A percentile compares a stretch with the other conserved stretches of the same genome.
phyloP scores from a whole-genome alignment of 2,113 vertebrate species.

The Erythrolamprus reginae region DNA sequence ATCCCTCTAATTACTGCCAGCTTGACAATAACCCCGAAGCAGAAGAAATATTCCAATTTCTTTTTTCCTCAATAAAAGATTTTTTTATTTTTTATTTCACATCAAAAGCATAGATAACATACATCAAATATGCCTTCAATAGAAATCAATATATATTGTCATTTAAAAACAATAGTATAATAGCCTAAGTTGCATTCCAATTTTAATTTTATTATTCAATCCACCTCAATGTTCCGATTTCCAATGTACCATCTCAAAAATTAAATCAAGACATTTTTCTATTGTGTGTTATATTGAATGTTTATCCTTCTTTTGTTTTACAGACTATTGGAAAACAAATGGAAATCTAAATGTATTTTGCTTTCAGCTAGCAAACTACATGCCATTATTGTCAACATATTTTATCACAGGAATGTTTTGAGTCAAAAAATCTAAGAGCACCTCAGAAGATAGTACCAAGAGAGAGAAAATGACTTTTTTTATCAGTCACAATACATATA shows the following conservation, averaged over 20 bases:
- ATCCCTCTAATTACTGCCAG: neutral
- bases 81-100: too few species aligned
- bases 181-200: too few species aligned
- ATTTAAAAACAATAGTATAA: too few species aligned
- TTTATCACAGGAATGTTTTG: conserved; percentile 39
- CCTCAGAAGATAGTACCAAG: conserved; percentile 49
- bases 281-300: neutral
- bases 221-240: neutral
- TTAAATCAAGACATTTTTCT: neutral
- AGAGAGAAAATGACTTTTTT: conserved; percentile 57
- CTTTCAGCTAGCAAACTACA: conserved; percentile 28
- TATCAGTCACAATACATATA: conserved; percentile 49
- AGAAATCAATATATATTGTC: too few species aligned
- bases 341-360: neutral
- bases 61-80: too few species aligned
- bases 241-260: neutral
- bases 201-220: too few species aligned
- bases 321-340: conserved; percentile 4
- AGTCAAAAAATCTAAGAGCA: conserved; percentile 46
- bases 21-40: too few species aligned
- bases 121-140: too few species aligned
- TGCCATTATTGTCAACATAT: conserved; percentile 28
- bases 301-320: too few species aligned
- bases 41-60: neutral
- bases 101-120: too few species aligned